Base-by-base conservation (phyloP, 1,140 invertebrate genomes). In the Zaprionus ornatus region DNA sequence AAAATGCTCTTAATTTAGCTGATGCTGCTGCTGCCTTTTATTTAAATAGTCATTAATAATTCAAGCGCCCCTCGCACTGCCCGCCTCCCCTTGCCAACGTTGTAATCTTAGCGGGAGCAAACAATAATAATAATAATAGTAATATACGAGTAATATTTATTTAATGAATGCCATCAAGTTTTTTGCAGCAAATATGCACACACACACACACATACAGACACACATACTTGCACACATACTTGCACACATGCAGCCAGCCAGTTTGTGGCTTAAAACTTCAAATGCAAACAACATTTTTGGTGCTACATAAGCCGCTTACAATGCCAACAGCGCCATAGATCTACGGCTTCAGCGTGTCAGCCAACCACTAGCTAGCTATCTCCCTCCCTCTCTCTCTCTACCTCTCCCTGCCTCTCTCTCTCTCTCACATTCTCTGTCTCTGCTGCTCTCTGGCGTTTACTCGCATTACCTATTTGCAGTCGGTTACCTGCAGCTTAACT, bases 31-130 rank as follows among this genome's bases (percentile, higher is more conserved):
- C 40, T 45, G 40, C 40, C 5, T 45, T 77, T 76, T 84, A 90
- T 90, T 88, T 81, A 88, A 90, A 90, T 81, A 78, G 73, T 66
- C 90, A 88, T 88, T 90, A 90, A 90, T 88, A 90, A 90, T 88
- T 90, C 62, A 85, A 88, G 84, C 76, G 74, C 75, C 17, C 21
- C 10, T 19, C 66, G 45, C n/a, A 6, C 40, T 7, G n/a, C 40
- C 3, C 35, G 1, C 13, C 4, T 37, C 13, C 35, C 35, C 35
- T 37, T 37, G 3, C 6, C 40, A 68, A 54, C 68, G 69, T 57
- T 81, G 81, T 79, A 76, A 81, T 81, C 71, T 69, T 71, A 75
- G 71, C 81, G 74, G 79, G 81, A 85, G 81, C 79, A 63, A 45
- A 69, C 66, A 80, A 78, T 17, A 45, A 87, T 84, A 80, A 75